Evolutionary conservation across 2,888 invertebrate species (phyloP).

Genomic region (Spicauda simplicius): DNA sequence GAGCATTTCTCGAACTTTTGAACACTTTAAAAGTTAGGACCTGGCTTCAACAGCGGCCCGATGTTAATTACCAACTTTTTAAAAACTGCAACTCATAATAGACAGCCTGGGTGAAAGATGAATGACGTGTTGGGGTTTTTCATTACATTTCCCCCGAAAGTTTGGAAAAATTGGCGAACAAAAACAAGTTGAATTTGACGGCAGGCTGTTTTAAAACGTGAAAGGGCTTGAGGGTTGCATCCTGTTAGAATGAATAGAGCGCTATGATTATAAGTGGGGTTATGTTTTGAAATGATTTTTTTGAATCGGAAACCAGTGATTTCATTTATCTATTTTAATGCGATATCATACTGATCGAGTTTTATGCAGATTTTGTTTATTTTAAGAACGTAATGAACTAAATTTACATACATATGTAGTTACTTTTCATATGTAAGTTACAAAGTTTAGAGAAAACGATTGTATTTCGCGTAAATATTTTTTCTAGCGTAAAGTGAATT

Average conservation of each 20-base stretch:
- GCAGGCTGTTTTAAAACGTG: constrained; percentile 49
- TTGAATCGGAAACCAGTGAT: not conserved
- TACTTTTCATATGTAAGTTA: too few relatives aligned
- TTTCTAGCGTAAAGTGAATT: too few relatives aligned
- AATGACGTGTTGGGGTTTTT: constrained; percentile 77
- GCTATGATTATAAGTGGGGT: constrained; percentile 10
- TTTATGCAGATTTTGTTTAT: too few relatives aligned
- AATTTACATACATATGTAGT: too few relatives aligned
- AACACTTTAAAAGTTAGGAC: constrained; percentile 76
- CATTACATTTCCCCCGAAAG: constrained; percentile 54
- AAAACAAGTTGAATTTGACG: constrained; percentile 62
- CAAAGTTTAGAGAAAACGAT: too few relatives aligned
- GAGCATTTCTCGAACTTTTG: constrained; percentile 74
- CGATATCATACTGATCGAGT: too few relatives aligned
- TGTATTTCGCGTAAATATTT: too few relatives aligned
- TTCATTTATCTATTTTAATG: not conserved
- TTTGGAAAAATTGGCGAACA: constrained; percentile 56
- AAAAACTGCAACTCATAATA: constrained; percentile 83
- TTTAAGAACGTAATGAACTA: too few relatives aligned
- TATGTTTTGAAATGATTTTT: not conserved
- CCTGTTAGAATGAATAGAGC: constrained; percentile 24
- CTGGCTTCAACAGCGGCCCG: constrained; percentile 65
- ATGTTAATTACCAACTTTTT: constrained; percentile 83
- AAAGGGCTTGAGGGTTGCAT: constrained; percentile 46
- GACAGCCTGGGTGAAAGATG: constrained; percentile 79